These are phyloP conservation scores for Andrena marginata DNA, from an alignment of 2,888 invertebrate species.

Conservation along the genomic window DNA sequence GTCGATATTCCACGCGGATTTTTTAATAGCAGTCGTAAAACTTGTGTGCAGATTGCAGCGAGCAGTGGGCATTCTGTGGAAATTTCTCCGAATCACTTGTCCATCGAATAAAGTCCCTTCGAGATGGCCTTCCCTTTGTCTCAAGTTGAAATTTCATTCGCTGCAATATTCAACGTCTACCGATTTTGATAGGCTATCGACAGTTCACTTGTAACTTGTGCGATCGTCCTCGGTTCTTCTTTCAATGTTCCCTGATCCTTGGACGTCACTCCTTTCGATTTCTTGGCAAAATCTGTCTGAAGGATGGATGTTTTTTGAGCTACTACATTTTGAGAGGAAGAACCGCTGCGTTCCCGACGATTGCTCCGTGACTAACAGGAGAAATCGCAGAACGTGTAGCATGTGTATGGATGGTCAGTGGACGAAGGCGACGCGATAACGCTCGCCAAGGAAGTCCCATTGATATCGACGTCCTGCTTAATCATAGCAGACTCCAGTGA, in stretches of 20 bases:
- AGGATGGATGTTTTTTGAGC: slow-evolving; percentile 7
- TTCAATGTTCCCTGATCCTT: neutral
- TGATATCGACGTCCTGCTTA: slow-evolving; percentile 84
- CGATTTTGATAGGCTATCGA: neutral
- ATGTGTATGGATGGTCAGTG: slow-evolving; percentile 2
- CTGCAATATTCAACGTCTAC: neutral
- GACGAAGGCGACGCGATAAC: slow-evolving; percentile 74
- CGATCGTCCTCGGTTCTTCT: neutral
- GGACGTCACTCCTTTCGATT: neutral
- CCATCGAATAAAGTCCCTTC: neutral
- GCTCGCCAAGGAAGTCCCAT: slow-evolving; percentile 82
- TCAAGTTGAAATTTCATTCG: neutral
- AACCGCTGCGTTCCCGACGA: slow-evolving; percentile 46
- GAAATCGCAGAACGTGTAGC: slow-evolving; percentile 62
- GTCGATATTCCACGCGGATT: neutral
- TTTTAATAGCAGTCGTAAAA: too few species aligned
- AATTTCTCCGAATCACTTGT: neutral
- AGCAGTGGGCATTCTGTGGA: neutral
- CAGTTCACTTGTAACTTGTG: neutral
- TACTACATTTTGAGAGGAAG: slow-evolving; percentile 59
- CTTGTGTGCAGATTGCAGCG: too few species aligned
- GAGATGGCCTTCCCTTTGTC: neutral
- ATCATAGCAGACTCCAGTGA: slow-evolving; percentile 72
- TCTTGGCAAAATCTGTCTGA: neutral
- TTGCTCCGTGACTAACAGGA: slow-evolving; percentile 70